Evolutionary conservation across 2,888 invertebrate species (phyloP).

Genomic region (Glaucopsyche alexis): DNA sequence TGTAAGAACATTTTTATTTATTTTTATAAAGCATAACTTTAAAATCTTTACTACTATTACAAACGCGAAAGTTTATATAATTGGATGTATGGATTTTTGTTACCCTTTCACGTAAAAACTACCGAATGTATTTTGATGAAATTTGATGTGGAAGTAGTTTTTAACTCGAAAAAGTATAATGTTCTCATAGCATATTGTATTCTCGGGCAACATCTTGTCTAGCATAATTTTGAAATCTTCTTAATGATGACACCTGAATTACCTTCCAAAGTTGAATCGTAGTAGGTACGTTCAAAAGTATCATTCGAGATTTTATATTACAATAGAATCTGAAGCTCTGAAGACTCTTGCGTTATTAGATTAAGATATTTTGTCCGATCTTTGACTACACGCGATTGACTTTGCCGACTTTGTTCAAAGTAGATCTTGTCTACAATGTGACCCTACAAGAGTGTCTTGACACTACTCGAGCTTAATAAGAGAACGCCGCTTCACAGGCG

Average conservation of each 20-base stretch:
- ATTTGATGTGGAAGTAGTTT: no score
- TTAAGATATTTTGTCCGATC: conserved; percentile 37
- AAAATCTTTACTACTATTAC: no score
- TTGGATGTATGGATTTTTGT: no score
- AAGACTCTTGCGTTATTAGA: conserved; percentile 29
- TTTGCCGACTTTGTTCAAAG: conserved; percentile 46
- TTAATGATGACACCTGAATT: background rate
- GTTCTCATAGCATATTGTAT: no score
- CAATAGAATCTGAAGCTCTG: background rate
- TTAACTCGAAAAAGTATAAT: no score
- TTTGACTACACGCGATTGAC: conserved; percentile 38
- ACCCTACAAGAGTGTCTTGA: conserved; percentile 65
- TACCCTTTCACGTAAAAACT: no score
- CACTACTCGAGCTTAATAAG: conserved; percentile 69
- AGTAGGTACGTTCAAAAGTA: background rate
- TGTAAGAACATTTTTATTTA: no score
- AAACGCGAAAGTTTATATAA: no score
- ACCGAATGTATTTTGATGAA: no score
- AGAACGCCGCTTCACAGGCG: conserved; percentile 57
- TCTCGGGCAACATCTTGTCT: no score
- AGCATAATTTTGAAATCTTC: background rate
- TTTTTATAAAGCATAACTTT: no score
- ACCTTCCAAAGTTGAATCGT: background rate
- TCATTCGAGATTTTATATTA: background rate
- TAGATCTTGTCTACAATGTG: conserved; percentile 61